Base-by-base conservation (phyloP, 2,113 vertebrate species). In the Saguinus imperator region DNA sequence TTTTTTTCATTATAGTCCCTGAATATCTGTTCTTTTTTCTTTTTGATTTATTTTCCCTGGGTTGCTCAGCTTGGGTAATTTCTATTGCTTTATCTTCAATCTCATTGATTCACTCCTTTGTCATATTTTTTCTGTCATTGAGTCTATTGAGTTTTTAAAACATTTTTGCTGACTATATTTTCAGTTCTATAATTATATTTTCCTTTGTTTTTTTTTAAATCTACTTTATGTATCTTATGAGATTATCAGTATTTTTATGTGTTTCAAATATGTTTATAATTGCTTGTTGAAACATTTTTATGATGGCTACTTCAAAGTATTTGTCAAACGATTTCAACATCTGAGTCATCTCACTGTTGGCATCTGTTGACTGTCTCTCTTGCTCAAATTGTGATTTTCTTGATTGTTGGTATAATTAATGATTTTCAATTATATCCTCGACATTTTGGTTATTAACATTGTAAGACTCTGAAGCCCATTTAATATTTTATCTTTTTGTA, bases 171-270 rank as follows among this genome's bases (percentile, higher is more conserved):
- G n/a, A 48, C 40, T 87, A 6, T 90, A 83, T 32, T 90, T 94
- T 64, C 45, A 9, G 13, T 86, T 92, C 81, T 68, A 57, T 77
- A 80, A 95, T 93, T 94, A 79, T 27, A 82, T 87, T 89, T 90
- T 45, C n/a, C 84, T 81, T 57, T 70, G 72, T 13, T 61, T 86
- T 45, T 87, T 64, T 96, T 48, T 43, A 17, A 68, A n/a, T 27
- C 16, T 72, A 72, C n/a, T 37, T 37, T 10, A 37, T 70, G 5
- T 10, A 70, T 87, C 90, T 93, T 61, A 48, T 88, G 20, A 75
- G 48, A 29, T 84, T 83, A 68, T 75, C 10, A 5, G 2, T 4
- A 48, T 77, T 45, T 92, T 55, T 45, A 66, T 68, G 8, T 89
- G 43, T 92, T 89, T 84, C 40, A 29, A 68, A 52, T 37, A 80